A percentile compares a stretch with the other conserved stretches of the same genome.
Evolutionary conservation across 1,140 invertebrate genomes (phyloP).

Genomic region (Apis florea): DNA sequence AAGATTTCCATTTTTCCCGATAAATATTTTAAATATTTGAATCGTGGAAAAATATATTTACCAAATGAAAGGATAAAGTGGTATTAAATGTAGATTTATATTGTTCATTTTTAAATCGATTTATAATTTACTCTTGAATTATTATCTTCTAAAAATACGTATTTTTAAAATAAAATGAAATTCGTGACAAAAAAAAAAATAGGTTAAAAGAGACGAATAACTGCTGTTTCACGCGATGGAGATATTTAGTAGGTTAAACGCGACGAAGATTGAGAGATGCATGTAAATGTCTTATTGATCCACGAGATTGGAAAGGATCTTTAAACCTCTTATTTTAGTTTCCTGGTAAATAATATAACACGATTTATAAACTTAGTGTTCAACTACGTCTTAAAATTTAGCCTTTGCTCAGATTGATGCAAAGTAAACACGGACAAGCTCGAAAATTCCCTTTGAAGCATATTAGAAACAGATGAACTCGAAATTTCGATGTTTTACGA

Average conservation of each 20-base stretch:
- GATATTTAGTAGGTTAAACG: neutral
- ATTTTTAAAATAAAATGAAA: too few relatives aligned
- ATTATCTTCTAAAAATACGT: too few relatives aligned
- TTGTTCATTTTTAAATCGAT: too few relatives aligned
- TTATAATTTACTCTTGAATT: too few relatives aligned
- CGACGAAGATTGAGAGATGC: neutral
- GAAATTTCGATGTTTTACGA: neutral
- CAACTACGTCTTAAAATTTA: neutral
- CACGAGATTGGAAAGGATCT: neutral
- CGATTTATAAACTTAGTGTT: neutral
- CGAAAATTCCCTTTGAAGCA: neutral
- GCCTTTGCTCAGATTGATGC: neutral
- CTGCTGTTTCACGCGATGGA: neutral
- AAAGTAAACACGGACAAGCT: neutral
- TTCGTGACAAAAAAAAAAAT: too few relatives aligned
- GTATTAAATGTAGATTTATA: too few relatives aligned
- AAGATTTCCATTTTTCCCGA: too few relatives aligned
- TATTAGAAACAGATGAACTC: neutral
- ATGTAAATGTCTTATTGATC: neutral
- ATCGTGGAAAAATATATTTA: too few relatives aligned
- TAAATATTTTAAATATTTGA: too few relatives aligned
- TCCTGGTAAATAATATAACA: neutral
- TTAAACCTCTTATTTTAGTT: neutral
- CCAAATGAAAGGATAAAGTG: too few relatives aligned
- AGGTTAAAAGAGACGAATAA: neutral